Evolutionary conservation across 2,797 vertebrate species (phyloP).

Genomic region (Miichthys miiuy): DNA sequence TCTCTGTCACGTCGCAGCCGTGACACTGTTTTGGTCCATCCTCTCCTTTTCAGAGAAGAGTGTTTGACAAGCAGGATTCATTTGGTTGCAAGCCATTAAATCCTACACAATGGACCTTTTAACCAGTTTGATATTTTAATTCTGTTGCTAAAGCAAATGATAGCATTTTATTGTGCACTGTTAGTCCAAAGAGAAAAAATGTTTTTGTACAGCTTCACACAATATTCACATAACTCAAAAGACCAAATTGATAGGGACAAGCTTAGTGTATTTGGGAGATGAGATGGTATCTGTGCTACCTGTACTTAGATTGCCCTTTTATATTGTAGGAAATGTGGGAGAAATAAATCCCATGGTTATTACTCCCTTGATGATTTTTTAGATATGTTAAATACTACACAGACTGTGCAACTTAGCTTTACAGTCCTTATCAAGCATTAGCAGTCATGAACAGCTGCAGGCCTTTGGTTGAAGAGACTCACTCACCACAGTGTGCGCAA

Average conservation of each 20-base stretch:
- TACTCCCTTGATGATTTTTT: conserved; percentile 29
- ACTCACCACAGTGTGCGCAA: background rate
- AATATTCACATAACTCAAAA: conserved; percentile 15
- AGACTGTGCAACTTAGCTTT: conserved; percentile 3
- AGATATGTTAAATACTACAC: conserved; percentile 31
- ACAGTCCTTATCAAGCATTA: conserved; percentile 23
- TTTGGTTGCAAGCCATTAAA: too few relatives aligned
- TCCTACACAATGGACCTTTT: too few relatives aligned
- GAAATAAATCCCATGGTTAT: conserved; percentile 30
- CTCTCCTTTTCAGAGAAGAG: too few relatives aligned
- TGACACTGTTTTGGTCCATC: too few relatives aligned
- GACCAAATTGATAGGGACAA: conserved; percentile 9
- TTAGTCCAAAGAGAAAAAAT: background rate
- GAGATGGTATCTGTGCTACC: conserved; percentile 8
- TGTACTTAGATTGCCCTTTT: conserved; percentile 5
- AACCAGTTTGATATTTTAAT: conserved; percentile 3
- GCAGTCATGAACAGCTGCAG: conserved; percentile 14
- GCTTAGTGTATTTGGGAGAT: background rate
- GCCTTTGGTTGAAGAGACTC: conserved; percentile 8
- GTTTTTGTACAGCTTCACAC: background rate
- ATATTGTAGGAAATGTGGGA: conserved; percentile 5
- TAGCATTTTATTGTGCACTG: conserved; percentile 4
- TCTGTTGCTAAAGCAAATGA: conserved; percentile 16
- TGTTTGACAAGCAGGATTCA: too few relatives aligned
- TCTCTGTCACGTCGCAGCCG: too few relatives aligned